Base-by-base conservation (phyloP, 1,140 invertebrate species). In the Epicauta chinensis region DNA sequence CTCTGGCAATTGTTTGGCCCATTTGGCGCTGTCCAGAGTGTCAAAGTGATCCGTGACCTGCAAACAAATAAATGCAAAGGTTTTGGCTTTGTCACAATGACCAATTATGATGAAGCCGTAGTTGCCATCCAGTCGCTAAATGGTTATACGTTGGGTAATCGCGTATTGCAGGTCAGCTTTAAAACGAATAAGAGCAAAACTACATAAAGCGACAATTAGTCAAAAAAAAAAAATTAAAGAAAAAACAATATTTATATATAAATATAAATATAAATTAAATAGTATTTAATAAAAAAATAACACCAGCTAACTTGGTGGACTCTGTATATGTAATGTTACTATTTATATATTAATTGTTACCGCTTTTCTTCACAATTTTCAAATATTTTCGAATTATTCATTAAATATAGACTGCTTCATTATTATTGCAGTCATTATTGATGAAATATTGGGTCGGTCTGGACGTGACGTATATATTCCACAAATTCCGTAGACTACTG, bases 61-160 rank as follows among this genome's bases (percentile, higher is more conserved):
- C 91, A 97, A 73, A 97, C 95, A 54, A 95, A 97, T 77, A 98
- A 98, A 76, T 98, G 97, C 82, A 98, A 98, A 76, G 97, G 97
- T 61, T 98, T 97, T 73, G 97, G 94, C n/a, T 98, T 98, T 74
- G 95, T 99, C 51, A 98, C 94, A 46, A 99, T 99, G 97, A 97
- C 93, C 64, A 97, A 98, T 74, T 98, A 98, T 76, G 95, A 98
- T 72, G 96, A 98, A 71, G 94, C 96, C 10, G 84, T 97, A 16
- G 87, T 96, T 53, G 96, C 97, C 45, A 98, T 99, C 64, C 93
- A 96, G 73, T 93, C 91, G 55, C 81, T 99, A 51, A 98, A 99
- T 75, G 96, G 96, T 43, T 98, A 97, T 76, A 94, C 92, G 56
- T 81, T 99, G 59, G 94, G 93, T 65, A 97, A 97, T 76, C 83